A percentile compares a stretch with the other conserved stretches of the same genome.
Evolutionary conservation across 2,888 invertebrate genomes (phyloP).

Genomic region (Anorthoa munda): DNA sequence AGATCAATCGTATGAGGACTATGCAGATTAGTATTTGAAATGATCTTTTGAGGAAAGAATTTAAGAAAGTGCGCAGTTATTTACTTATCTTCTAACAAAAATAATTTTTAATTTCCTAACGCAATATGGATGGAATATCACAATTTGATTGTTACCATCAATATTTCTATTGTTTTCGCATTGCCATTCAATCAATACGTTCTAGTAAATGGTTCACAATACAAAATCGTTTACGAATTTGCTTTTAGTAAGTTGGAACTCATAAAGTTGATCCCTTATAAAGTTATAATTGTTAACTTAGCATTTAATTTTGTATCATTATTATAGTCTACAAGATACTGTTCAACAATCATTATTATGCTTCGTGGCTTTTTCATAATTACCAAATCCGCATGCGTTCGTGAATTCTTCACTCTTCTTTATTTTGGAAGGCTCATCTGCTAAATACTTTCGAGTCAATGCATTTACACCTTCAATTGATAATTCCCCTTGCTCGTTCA

Average conservation of each 20-base stretch:
- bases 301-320: too few species aligned
- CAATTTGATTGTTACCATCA: constrained; percentile 17
- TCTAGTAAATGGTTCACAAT: background rate
- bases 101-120: background rate
- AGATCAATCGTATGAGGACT: background rate
- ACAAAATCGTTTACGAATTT: background rate
- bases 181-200: background rate
- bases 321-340: too few species aligned
- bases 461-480: constrained; percentile 79
- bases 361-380: background rate
- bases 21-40: background rate
- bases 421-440: constrained; percentile 76
- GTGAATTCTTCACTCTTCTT: constrained; percentile 79
- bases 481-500: constrained; percentile 82
- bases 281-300: too few species aligned
- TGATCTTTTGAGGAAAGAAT: background rate
- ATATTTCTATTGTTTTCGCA: background rate
- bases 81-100: background rate
- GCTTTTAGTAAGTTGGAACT: too few species aligned
- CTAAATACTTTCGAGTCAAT: constrained; percentile 76
- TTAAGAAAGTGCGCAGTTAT: background rate
- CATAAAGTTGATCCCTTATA: too few species aligned
- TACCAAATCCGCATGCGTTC: constrained; percentile 83
- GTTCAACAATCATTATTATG: too few species aligned
- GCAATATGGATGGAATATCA: constrained; percentile 15